Percentiles rank a stretch among this genome's conserved stretches.
These are phyloP conservation scores for Glossosoma conforme DNA, from an alignment of 1,140 invertebrate species.

Conservation along the genomic window DNA sequence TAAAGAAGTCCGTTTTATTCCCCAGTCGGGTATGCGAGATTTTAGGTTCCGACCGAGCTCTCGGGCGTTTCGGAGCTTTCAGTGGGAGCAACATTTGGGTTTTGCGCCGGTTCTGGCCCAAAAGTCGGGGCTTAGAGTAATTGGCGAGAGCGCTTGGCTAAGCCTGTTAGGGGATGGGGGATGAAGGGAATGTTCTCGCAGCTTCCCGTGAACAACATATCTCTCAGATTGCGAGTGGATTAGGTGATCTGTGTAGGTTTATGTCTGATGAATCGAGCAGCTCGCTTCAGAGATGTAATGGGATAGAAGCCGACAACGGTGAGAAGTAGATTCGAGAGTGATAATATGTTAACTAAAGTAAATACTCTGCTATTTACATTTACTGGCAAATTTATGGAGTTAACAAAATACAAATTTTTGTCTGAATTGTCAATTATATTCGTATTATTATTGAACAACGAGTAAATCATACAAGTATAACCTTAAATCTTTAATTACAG, in stretches of 20 bases:
- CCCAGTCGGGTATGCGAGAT: too few relatives aligned
- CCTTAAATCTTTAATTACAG: too few relatives aligned
- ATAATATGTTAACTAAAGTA: too few relatives aligned
- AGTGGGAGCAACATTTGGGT: conserved; percentile 1
- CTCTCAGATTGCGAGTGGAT: conserved; percentile 28
- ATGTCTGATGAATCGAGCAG: not conserved
- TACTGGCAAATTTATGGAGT: too few relatives aligned
- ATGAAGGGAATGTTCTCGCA: conserved; percentile 19
- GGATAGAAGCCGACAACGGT: too few relatives aligned
- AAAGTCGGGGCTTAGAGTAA: conserved; percentile 28
- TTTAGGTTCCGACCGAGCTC: conserved; percentile 8
- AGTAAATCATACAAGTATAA: too few relatives aligned
- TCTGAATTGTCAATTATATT: too few relatives aligned
- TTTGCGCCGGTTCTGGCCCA: not conserved
- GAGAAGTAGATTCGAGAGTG: too few relatives aligned
- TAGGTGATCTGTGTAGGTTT: conserved; percentile 11
- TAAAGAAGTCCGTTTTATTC: too few relatives aligned
- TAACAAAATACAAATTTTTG: too few relatives aligned
- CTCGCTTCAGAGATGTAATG: not conserved
- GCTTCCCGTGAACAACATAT: conserved; percentile 30
- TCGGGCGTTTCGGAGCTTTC: not conserved
- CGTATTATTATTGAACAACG: too few relatives aligned
- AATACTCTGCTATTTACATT: too few relatives aligned
- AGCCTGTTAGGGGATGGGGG: conserved; percentile 26
- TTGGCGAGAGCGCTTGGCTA: conserved; percentile 30